Evolutionary conservation across 2,888 invertebrate species (phyloP), one percentile per base, ranked within the genome.

Genomic region (Microchrysa polita): DNA sequence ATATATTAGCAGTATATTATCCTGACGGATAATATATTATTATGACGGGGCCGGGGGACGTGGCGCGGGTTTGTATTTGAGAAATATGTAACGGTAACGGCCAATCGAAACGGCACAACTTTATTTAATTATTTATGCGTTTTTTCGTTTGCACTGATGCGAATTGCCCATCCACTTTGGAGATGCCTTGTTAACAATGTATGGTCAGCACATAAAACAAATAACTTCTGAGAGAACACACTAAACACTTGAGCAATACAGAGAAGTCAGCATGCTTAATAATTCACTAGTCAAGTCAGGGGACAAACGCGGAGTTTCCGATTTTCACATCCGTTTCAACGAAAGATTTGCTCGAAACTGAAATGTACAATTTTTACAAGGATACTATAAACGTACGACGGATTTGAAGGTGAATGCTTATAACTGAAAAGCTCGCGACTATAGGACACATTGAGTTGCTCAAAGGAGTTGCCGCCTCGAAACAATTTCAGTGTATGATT

Each of bases 281-380:
- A 57, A 72, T 72, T 72, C 18, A 72, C 12, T 23, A 22, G 7
- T 44, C 18, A 20, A 9, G 14, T 7, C 12, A 7, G 14, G 18
- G 42, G 40, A 10, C 23, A 34, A 40, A 16, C 9, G 7, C 22
- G 52, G 53, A 22, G 23, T 9, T 7, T 14, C 18, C 22, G 27
- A 69, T 60, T 59, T 69, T 27, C 53, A 67, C 73, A 73, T 74
- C 74, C 61, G 67, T 20, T 61, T 20, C 55, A 34, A 23, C 53
- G 55, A 67, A 60, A 52, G 60, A 57, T 60, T 59, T 67, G 22
- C 74, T 74, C 74, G 52, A 48, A 57, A 74, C 74, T 74, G 67
- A 72, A 34, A 34, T 42, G 40, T 57, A 57, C 42, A 22, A 60
- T 60, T 69, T 72, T 34, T 55, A 18, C 27, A 34, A 34, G 27